phyloP scores from a whole-genome alignment of 92 coral and sea anemone genomes.

The Scolanthus callimorphus region DNA sequence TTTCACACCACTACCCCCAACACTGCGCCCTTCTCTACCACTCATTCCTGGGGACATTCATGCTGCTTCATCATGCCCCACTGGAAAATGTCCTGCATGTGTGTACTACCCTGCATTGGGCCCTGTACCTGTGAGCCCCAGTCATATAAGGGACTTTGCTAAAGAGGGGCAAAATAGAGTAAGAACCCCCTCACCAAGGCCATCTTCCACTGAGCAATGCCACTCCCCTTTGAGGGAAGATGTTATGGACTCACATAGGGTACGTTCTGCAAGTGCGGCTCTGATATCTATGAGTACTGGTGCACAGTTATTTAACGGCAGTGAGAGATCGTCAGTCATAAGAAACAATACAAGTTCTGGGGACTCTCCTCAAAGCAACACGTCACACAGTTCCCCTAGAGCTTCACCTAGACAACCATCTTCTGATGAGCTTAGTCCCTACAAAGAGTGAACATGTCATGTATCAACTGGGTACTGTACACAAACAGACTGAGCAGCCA shows the following conservation, averaged over 20 bases:
- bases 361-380: constrained; percentile 4
- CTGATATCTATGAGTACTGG: constrained; percentile 75
- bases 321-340: constrained; percentile 21
- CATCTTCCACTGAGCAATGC: constrained; percentile 44
- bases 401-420: constrained; percentile 19
- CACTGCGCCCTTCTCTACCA: constrained; percentile 64
- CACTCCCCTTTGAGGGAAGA: constrained; percentile 43
- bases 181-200: constrained; percentile 29
- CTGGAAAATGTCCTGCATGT: constrained; percentile 74
- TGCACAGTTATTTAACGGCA: constrained; percentile 20
- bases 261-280: constrained; percentile 79
- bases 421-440: constrained; percentile 1
- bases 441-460: too few relatives aligned
- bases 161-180: constrained; percentile 23
- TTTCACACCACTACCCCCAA: constrained; percentile 65
- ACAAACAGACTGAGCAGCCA: too few relatives aligned
- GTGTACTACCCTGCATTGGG: constrained; percentile 76
- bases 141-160: constrained; percentile 41
- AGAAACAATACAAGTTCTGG: constrained; percentile 6
- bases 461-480: too few relatives aligned
- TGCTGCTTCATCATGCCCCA: constrained; percentile 59
- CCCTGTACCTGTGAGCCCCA: constrained; percentile 47
- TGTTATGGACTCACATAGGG: constrained; percentile 54
- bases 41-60: constrained; percentile 64
- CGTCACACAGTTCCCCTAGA: neutral